Evolutionary conservation across 2,113 vertebrate species (phyloP).

Genomic region (Saimiri boliviensis): DNA sequence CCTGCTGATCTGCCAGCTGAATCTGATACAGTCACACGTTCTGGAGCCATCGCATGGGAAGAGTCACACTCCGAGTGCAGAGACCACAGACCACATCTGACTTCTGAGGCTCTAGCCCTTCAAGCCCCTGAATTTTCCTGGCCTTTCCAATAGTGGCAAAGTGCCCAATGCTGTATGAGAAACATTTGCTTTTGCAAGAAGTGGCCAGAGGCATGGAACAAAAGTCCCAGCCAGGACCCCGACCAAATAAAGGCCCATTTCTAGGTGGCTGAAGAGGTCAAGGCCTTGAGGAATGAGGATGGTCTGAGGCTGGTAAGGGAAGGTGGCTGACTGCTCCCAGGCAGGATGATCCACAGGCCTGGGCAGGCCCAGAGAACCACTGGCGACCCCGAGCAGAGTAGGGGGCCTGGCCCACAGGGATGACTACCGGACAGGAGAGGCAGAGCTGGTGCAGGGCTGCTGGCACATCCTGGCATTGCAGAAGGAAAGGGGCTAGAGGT

Average conservation of each 20-base stretch:
- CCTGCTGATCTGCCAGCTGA: rapidly evolving
- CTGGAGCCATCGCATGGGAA: too few species aligned
- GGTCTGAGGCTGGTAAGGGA: neutral
- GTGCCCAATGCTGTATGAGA: neutral
- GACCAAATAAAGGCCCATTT: neutral
- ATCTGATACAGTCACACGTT: neutral
- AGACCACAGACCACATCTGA: neutral
- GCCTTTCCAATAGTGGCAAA: neutral
- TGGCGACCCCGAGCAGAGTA: neutral
- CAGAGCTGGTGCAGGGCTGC: neutral
- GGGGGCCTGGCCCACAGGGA: neutral
- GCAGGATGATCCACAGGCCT: neutral
- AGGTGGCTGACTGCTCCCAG: too few species aligned
- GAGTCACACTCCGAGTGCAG: rapidly evolving
- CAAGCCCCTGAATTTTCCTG: too few species aligned
- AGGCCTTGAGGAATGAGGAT: neutral
- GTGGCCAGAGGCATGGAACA: neutral
- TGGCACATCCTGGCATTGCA: too few species aligned
- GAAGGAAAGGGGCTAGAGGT: neutral
- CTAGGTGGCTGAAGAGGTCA: neutral
- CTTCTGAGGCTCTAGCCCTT: neutral
- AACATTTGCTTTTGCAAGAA: neutral
- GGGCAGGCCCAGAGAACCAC: neutral
- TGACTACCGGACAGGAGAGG: neutral
- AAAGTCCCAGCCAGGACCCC: neutral